Base-by-base conservation (phyloP, 2,888 invertebrate genomes). In the Oscheius sp. region DNA sequence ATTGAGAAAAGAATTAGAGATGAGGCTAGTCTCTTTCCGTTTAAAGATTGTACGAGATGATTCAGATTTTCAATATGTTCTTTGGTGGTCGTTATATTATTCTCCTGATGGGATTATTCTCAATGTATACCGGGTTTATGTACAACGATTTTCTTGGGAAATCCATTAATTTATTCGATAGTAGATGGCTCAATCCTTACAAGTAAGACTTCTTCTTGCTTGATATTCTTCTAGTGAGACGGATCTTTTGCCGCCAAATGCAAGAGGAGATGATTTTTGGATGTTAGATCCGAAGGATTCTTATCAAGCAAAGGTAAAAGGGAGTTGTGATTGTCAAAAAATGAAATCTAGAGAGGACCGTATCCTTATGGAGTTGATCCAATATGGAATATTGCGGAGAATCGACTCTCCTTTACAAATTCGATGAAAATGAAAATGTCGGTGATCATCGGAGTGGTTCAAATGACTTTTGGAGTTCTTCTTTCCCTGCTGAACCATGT, bases 361-460 rank as follows among this genome's bases (percentile, higher is more conserved):
- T 89, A 89, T 76, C 87, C 86, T 12, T 85, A 88, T 74, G 89
- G 89, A 42, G 77, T 89, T 6, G 89, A 89, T 79, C 89, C 89
- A 3, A 87, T 87, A 15, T 87, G 87, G 87, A 81, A 82, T 68
- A 57, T 87, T 17, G 83, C 86, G 8, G 80, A 79, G n/a, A 87
- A 87, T 73, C 78, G 84, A 6, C 75, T 86, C 10, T 75, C 73
- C 17, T 86, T 85, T 48, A 67, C 84, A n/a, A 87, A 86, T 68
- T 86, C 86, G n/a, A 78, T 87, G 82, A 86, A 86, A 73, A 86
- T 86, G 86, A 86, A 86, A 66, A 73, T 81, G 46, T 86, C 87
- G 2, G 82, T 86, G 6, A 79, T 86, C 48, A 71, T 85, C 39
- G 85, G 85, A 27, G 82, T 85, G 12, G 61, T 74, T 6, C 85